Base-by-base conservation (phyloP, 2,888 invertebrate species). In the Hypena proboscidalis region DNA sequence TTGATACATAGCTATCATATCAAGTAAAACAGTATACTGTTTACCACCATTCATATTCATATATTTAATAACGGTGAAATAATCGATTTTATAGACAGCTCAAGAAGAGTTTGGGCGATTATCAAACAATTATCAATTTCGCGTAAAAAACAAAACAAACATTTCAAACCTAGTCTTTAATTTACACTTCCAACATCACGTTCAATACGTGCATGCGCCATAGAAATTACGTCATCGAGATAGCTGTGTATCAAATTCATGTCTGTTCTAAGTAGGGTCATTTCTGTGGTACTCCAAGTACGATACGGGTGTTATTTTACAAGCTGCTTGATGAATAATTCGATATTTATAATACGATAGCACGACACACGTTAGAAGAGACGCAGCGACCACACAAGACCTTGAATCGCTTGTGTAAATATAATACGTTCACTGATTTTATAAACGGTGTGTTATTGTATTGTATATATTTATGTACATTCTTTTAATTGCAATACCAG, bases 331-430 rank as follows among this genome's bases (percentile, higher is more conserved):
- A 29, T 13, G 35, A 42, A 52, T 26, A 46, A 23, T 8, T 44
- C 25, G 9, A n/a, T n/a, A n/a, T n/a, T 21, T 34, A 37, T 42
- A 30, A 42, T 38, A 30, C 4, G 29, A 31, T 29, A 21, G 15
- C 11, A 41, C 14, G 11, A 25, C 4, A 33, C 20, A 9, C 30
- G 6, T 30, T 9, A 29, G 20, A 36, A 55, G 44, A 51, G 57
- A 59, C 47, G 48, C 50, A 31, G 45, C 42, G 55, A 64, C 66
- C 66, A 56, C 71, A 66, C 34, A 52, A 60, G 55, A 44, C 71
- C 71, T 68, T 73, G 67, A 45, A 53, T 53, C 20, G 21, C 15
- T 46, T 44, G 10, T 40, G 27, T 36, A 21, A 39, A 49, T 17
- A 41, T 11, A 26, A 14, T 21, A 27, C 23, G 23, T 21, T 21